These are phyloP conservation scores for Morpho deidamia DNA, from an alignment of 2,888 invertebrate genomes.

Conservation along the genomic window DNA sequence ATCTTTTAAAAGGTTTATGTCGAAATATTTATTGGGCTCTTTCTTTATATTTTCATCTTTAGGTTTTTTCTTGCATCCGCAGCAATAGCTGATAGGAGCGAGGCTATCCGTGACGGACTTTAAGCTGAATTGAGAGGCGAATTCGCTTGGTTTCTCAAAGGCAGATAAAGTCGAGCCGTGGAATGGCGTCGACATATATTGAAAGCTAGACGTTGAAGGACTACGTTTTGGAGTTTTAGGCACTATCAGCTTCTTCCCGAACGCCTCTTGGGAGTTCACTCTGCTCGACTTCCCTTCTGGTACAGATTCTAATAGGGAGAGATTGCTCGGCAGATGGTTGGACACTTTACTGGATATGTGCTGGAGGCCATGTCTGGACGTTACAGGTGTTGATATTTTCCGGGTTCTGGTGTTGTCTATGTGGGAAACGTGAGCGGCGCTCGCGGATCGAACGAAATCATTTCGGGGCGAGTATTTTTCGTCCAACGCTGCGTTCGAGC, in stretches of 20 bases:
- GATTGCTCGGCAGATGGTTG: constrained; percentile 81
- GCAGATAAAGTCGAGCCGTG: constrained; percentile 90
- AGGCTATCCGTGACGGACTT: constrained; percentile 81
- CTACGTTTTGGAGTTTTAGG: constrained; percentile 81
- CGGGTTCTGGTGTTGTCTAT: constrained; percentile 46
- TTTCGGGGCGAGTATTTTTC: constrained; percentile 35
- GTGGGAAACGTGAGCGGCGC: constrained; percentile 82
- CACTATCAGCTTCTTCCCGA: constrained; percentile 54
- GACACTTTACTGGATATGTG: constrained; percentile 77
- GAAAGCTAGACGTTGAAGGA: constrained; percentile 89
- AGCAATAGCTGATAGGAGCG: constrained; percentile 61
- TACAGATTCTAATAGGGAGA: constrained; percentile 81
- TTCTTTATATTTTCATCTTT: constrained; percentile 52
- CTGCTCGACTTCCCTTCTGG: constrained; percentile 79
- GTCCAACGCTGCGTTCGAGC: constrained; percentile 43
- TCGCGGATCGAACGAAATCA: constrained; percentile 82
- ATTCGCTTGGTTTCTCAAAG: constrained; percentile 86
- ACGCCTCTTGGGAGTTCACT: constrained; percentile 55
- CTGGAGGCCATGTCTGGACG: constrained; percentile 70
- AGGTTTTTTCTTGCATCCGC: constrained; percentile 51
- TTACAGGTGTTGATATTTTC: constrained; percentile 55
- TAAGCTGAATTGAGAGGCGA: constrained; percentile 87
- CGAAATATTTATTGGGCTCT: constrained; percentile 83
- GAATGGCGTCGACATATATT: constrained; percentile 91
- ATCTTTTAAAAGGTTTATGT: constrained; percentile 84